A percentile compares a stretch with the other conserved stretches of the same genome.
phyloP scores from a whole-genome alignment of 2,888 invertebrate species.

The Heteromyza rotundicornis region DNA sequence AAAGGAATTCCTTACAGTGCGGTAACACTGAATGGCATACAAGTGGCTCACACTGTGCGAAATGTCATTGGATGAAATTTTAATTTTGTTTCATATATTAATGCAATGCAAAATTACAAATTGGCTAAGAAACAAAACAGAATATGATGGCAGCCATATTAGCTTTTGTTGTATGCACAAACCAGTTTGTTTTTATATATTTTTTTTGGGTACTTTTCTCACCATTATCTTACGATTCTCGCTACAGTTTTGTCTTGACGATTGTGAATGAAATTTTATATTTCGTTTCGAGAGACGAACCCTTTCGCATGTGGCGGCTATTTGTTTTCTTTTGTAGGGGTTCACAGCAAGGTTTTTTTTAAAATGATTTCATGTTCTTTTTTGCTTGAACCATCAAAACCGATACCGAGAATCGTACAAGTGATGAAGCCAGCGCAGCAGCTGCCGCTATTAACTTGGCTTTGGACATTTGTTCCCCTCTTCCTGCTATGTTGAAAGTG shows the following conservation, averaged over 20 bases:
- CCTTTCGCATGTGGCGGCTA: too few relatives aligned
- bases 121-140: background rate
- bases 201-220: too few relatives aligned
- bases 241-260: background rate
- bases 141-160: background rate
- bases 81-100: background rate
- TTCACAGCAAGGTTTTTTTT: too few relatives aligned
- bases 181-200: background rate
- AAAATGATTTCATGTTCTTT: too few relatives aligned
- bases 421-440: background rate
- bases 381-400: background rate
- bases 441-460: background rate
- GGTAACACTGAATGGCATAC: too few relatives aligned
- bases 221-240: background rate
- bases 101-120: background rate
- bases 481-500: too few relatives aligned
- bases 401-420: background rate
- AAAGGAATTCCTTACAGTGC: too few relatives aligned
- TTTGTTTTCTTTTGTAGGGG: too few relatives aligned
- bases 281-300: too few relatives aligned
- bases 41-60: background rate
- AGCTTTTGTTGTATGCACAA: background rate
- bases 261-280: too few relatives aligned
- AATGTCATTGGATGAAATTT: background rate
- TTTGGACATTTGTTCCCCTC: background rate